Conservation (phyloP, 1,140 invertebrate species). For the Bombus affinis region DNA sequence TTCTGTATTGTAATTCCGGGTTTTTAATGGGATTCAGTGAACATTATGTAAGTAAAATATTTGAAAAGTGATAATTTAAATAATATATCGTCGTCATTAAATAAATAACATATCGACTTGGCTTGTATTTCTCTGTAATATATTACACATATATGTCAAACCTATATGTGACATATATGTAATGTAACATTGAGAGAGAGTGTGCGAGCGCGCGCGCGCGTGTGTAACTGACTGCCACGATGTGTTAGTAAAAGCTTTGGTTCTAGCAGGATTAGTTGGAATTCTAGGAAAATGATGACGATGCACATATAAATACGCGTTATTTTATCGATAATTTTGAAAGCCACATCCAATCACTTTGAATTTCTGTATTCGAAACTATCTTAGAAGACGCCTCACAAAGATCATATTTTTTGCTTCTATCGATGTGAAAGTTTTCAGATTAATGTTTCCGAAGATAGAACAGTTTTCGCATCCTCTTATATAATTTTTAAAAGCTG, state of each 20-base stretch:
- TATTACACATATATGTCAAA: no score
- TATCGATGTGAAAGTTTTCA: no score
- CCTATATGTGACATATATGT: no score
- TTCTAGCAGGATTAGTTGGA: not conserved
- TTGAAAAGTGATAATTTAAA: not conserved
- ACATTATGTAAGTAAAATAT: not conserved
- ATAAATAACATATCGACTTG: no score
- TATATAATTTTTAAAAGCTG: no score
- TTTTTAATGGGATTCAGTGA: not conserved
- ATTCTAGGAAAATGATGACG: conserved; percentile 48
- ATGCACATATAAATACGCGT: not conserved
- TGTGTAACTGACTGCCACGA: not conserved
- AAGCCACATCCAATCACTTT: not conserved
- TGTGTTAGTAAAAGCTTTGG: not conserved
- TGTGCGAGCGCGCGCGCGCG: no score
- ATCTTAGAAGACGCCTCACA: no score
- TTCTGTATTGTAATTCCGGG: not conserved
- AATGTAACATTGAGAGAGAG: no score
- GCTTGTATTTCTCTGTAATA: no score
- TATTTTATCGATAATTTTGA: conserved; percentile 8
- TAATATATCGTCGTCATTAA: no score
- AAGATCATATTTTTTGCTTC: no score
- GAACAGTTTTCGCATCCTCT: no score
- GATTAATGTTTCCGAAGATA: not conserved
- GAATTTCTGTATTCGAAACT: not conserved